Evolutionary conservation across 2,888 invertebrate species (phyloP), one percentile per base, ranked within the genome.

Genomic region (Catocala nupta): DNA sequence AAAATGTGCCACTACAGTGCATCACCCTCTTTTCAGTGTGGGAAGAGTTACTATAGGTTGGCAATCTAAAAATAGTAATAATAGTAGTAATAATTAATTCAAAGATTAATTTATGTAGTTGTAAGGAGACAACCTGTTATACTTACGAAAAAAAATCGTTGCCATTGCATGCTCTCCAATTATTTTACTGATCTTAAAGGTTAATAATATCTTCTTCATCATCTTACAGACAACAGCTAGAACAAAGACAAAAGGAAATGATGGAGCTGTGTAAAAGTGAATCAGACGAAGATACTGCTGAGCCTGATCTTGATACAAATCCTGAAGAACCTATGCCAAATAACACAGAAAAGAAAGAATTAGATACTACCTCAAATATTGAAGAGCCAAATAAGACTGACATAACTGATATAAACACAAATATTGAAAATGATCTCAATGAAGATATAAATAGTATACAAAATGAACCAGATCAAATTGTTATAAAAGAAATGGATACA

Each of bases 191-290:
- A 25, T 25, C 25, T 25, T 25, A 25, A 25, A 25, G 4, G 25
- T 25, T 25, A 25, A 25, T 25, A 25, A 25, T 25, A 25, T 25
- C 25, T 25, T 25, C 25, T 25, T 3, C 25, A 25, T 25, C 25
- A 25, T 16, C 16, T 16, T 25, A 25, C 25, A 97, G 97, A 0
- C 94, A 96, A 87, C 94, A 95, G 59, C 90, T 97, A 73, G 95
- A 97, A 81, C 95, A 96, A 80, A 95, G 97, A 57, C 96, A 96
- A 78, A 96, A 96, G 83, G 96, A 97, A 88, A 96, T 97, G 56
- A 95, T 96, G 77, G 95, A 96, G 77, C 96, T 97, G 81, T 98
- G 96, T 77, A 96, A 97, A 89, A 97, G 97, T 73, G 96, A 96
- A 58, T 69, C 73, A 45, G 80, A 85, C 64, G 81, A 77, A 55